Evolutionary conservation across 2,113 vertebrate genomes (phyloP), one percentile per base, ranked within the genome.

Genomic region (Podarcis cretensis): DNA sequence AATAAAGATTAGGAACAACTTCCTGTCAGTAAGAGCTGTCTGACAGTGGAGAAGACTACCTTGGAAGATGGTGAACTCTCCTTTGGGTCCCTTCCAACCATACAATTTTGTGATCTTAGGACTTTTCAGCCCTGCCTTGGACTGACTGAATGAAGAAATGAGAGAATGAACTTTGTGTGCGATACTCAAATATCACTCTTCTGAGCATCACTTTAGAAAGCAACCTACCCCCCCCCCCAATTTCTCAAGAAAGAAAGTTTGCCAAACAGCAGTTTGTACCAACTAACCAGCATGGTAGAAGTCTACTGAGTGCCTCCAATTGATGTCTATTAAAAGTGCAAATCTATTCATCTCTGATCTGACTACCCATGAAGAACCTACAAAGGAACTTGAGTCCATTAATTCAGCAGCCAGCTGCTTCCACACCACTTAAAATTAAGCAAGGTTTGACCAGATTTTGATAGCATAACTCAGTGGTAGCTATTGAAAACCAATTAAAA

Each of bases 401-500:
- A 95, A 94, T 94, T 95, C 87, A 68, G 32, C 81, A 63, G 14
- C 91, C 89, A 93, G 87, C 85, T 89, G 87, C 91, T 94, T 95
- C 94, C 85, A 21, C 91, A 80, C 71, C 65, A 89, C 89, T 94
- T 92, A 94, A 96, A 96, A 94, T 94, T 88, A 93, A 94, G 85
- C 0, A 37, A 95, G 85, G 2, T 96, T 95, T 94, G 92, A 94
- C 94, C 95, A 95, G 92, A 93, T 86, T 86, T 89, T 91, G 81
- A 79, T 83, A 94, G 89, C 78, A 63, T 88, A 96, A 93, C 92
- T 93, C 91, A 84, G 85, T 91, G 90, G 91, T 94, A 95, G 92
- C 90, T 92, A 90, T 95, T 94, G 91, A 94, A 96, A 91, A 90
- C 73, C 92, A 96, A 91, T 94, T 90, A 91, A 93, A 94, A 88